Evolutionary conservation across 2,113 vertebrate genomes (phyloP).

Genomic region (Turdus rufiventris): DNA sequence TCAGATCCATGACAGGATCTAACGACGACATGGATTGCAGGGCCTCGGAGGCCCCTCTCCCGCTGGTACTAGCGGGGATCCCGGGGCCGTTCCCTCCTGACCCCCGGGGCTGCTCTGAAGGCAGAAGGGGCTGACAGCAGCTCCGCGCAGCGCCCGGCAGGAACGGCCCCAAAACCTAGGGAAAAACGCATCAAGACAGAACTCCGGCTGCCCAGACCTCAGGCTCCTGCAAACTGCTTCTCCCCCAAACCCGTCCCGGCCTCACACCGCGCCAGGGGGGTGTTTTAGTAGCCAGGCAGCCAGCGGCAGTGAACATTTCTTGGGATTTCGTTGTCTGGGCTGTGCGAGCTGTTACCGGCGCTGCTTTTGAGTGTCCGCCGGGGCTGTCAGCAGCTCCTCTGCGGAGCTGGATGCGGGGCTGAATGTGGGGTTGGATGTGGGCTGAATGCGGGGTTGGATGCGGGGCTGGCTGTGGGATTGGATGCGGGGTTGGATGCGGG

Average conservation of each 20-base stretch:
- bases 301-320: neutral
- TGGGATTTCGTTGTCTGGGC: neutral
- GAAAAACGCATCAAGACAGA: neutral
- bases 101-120: neutral
- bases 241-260: neutral
- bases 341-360: neutral
- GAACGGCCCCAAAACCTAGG: neutral
- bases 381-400: neutral
- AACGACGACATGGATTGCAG: neutral
- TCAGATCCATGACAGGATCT: neutral
- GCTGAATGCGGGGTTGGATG: neutral
- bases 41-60: too few species aligned
- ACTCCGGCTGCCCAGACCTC: neutral
- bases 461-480: neutral
- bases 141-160: neutral
- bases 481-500: neutral
- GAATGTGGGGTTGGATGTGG: neutral
- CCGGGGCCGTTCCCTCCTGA: neutral
- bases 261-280: neutral
- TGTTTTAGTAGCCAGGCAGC: neutral
- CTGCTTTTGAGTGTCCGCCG: neutral
- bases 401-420: neutral
- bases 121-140: neutral
- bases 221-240: too few species aligned
- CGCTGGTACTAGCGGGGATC: rapidly evolving